Evolutionary conservation across 2,888 invertebrate species (phyloP).

Genomic region (Acanthosepion lycidas): DNA sequence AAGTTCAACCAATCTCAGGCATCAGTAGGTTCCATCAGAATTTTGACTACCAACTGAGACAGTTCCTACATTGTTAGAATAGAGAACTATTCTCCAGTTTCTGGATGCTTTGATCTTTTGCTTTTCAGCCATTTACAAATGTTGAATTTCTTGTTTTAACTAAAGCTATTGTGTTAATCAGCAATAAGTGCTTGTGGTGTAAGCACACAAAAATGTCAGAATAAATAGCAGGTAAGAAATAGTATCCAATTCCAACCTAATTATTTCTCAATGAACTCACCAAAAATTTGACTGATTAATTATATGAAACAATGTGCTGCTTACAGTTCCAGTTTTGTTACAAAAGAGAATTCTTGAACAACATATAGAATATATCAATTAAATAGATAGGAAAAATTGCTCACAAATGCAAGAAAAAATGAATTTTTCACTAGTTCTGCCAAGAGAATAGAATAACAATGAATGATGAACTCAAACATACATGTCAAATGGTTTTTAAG

Average conservation of each 20-base stretch:
- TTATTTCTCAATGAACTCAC: conserved; percentile 9
- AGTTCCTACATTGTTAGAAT: background rate
- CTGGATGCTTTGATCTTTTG: background rate
- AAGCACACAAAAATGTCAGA: background rate
- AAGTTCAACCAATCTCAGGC: background rate
- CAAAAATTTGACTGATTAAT: background rate
- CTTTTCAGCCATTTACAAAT: background rate
- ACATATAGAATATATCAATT: background rate
- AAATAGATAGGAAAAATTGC: background rate
- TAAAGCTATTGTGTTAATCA: background rate
- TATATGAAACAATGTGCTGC: background rate
- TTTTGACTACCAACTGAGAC: background rate
- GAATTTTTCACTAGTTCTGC: background rate
- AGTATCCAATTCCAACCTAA: background rate
- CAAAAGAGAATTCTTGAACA: background rate
- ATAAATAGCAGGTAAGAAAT: conserved; percentile 20
- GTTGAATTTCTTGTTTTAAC: background rate
- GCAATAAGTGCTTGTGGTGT: conserved; percentile 17
- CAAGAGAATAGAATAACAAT: background rate
- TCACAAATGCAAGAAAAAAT: background rate
- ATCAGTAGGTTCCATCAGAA: background rate
- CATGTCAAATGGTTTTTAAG: background rate
- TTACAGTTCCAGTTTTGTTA: background rate
- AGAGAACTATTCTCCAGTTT: background rate
- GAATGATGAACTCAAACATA: background rate